Conservation (phyloP, 1,140 invertebrate genomes). For the Popillia japonica region DNA sequence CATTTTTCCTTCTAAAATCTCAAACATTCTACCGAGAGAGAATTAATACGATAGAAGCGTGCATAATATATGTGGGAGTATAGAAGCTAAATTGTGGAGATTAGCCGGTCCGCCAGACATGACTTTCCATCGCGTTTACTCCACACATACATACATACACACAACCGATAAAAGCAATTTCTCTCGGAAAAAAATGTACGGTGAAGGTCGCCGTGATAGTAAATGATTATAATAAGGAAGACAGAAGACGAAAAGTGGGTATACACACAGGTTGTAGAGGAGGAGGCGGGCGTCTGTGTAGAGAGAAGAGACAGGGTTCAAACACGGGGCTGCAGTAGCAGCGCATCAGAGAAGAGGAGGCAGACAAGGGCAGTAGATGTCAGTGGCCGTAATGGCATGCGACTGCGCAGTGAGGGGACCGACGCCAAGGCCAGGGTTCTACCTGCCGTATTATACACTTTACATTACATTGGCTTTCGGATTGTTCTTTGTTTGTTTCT, state of each 20-base stretch:
- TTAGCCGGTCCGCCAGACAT: neutral
- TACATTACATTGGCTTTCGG: neutral
- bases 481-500: neutral
- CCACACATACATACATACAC: too few species aligned
- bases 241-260: slow-evolving; percentile 4
- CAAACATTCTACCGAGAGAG: neutral
- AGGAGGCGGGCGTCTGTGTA: neutral
- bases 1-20: neutral
- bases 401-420: slow-evolving; percentile 34
- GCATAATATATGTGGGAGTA: neutral
- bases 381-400: slow-evolving; percentile 37
- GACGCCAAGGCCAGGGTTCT: slow-evolving; percentile 37
- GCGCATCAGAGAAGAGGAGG: neutral
- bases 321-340: slow-evolving; percentile 18
- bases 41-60: neutral
- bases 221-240: slow-evolving; percentile 33
- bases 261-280: slow-evolving; percentile 35
- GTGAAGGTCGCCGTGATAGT: slow-evolving; percentile 22
- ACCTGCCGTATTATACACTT: neutral
- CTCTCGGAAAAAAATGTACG: slow-evolving; percentile 18
- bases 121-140: neutral
- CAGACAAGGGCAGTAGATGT: slow-evolving; percentile 38
- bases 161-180: slow-evolving; percentile 22
- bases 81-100: neutral
- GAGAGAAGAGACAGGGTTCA: slow-evolving; percentile 17